phyloP scores from a whole-genome alignment of 2,797 vertebrate genomes.

The Pseudomugil gertrudae region DNA sequence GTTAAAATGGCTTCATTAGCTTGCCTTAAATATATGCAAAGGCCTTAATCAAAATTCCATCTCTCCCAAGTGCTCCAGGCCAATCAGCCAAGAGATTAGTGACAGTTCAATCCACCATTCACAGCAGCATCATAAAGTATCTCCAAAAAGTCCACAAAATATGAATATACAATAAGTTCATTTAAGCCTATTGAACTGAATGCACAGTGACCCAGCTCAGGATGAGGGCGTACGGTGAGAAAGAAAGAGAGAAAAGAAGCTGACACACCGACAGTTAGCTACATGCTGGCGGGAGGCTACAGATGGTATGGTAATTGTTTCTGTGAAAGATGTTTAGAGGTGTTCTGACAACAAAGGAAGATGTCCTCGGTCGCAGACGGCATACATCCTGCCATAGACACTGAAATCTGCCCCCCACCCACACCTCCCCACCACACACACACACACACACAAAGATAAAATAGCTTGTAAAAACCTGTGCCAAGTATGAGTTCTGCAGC shows the following conservation, averaged over 20 bases:
- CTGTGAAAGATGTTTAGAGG: conserved; percentile 76
- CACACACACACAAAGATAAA: too few species aligned
- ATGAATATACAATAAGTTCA: conserved; percentile 50
- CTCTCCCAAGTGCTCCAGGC: conserved; percentile 54
- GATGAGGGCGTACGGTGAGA: conserved; percentile 7
- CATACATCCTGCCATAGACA: conserved; percentile 62
- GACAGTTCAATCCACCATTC: conserved; percentile 51
- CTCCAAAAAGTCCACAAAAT: conserved; percentile 36
- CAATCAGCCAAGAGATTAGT: conserved; percentile 57
- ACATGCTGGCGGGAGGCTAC: conserved; percentile 68
- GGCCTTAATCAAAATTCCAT: conserved; percentile 50
- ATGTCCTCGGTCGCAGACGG: conserved; percentile 51
- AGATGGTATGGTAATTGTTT: conserved; percentile 82
- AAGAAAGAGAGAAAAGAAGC: conserved; percentile 26
- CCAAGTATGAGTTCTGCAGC: conserved; percentile 10
- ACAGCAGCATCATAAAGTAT: conserved; percentile 39
- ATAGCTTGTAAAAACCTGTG: conserved; percentile 28
- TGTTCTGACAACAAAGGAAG: conserved; percentile 75
- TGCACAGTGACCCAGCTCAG: conserved; percentile 53
- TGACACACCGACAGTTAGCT: conserved; percentile 62
- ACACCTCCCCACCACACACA: too few species aligned
- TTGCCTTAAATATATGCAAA: conserved; percentile 40
- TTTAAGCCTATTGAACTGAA: conserved; percentile 59
- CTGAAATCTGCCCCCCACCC: conserved; percentile 52
- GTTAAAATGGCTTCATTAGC: conserved; percentile 35